These are phyloP conservation scores for Pelecanus crispus DNA, from an alignment of 2,113 vertebrate species.

Conservation along the genomic window DNA sequence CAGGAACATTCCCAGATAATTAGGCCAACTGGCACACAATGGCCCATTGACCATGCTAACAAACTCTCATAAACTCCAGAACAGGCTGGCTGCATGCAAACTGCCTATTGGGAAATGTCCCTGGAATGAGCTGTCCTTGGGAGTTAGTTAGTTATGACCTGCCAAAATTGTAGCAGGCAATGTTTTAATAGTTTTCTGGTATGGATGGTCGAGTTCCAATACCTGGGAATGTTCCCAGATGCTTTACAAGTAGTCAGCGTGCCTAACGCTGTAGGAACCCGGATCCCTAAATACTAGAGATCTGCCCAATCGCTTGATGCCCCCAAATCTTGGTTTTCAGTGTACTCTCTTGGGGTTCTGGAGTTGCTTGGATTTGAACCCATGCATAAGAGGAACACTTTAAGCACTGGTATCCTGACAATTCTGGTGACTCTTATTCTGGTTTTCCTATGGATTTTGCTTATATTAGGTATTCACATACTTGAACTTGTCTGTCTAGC, in stretches of 20 bases:
- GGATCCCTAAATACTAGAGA: neutral
- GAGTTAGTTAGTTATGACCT: neutral
- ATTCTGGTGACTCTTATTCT: neutral
- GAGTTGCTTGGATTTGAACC: neutral
- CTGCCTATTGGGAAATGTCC: neutral
- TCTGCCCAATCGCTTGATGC: neutral
- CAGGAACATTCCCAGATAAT: slow-evolving; percentile 38
- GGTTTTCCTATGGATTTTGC: neutral
- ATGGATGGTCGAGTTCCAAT: neutral
- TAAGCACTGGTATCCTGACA: neutral
- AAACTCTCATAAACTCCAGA: slow-evolving; percentile 2
- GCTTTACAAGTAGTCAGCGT: neutral
- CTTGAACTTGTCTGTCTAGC: neutral
- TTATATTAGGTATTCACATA: neutral
- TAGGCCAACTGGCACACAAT: slow-evolving; percentile 18
- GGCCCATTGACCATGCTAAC: slow-evolving; percentile 1
- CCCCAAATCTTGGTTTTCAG: neutral
- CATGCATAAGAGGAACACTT: neutral
- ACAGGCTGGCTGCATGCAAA: neutral
- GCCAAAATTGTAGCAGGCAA: slow-evolving; percentile 20
- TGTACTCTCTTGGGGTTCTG: neutral
- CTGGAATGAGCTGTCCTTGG: slow-evolving; percentile 12
- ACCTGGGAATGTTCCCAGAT: slow-evolving; percentile 20
- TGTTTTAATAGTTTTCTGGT: slow-evolving; percentile 12
- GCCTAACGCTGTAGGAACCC: neutral